Base-by-base conservation (phyloP, 2,888 invertebrate species). In the Galerucella pusilla region DNA sequence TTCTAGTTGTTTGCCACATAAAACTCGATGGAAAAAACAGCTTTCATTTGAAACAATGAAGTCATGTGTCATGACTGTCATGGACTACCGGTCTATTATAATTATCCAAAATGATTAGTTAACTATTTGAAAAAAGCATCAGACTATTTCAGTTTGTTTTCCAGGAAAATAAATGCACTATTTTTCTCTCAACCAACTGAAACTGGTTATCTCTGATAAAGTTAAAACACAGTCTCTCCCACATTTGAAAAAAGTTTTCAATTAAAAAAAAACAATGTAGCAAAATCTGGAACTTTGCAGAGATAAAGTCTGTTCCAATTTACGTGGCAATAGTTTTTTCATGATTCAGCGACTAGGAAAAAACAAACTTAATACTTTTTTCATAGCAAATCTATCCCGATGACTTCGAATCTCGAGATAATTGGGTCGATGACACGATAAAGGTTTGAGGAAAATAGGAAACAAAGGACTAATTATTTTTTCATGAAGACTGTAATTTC, bases 391-490 rank as follows among this genome's bases (percentile, higher is more conserved):
- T 35, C 60, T 61, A 61, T 61, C 35, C 60, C 25, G 14, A 11
- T 11, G 12, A 2, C 46, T 46, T 46, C 11, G 0, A 59, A n/a
- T n/a, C 9, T 20, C 25, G 11, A 35, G 25, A 61, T 61, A 61
- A 61, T 61, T 61, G 60, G 60, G 35, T 61, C 60, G 60, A 61
- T 61, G 60, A 61, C 60, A 35, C 60, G 60, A 61, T 59, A 20
- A 16, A 28, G 28, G 60, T 61, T 61, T 12, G 2, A 20, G 60
- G 12, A 61, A 61, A 61, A 61, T 61, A 61, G 12, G 14, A 61
- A 61, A 61, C 28, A 61, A 61, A 61, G 35, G n/a, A 61, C 2
- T 61, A 61, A 61, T 61, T 25, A 61, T 25, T 61, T 61, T 61
- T 61, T 61, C 35, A 35, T 61, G 12, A 59, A 59, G 11, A 14